A percentile compares a stretch with the other conserved stretches of the same genome.
phyloP scores from a whole-genome alignment of 2,113 vertebrate species.

The Paraplagusia blochii region DNA sequence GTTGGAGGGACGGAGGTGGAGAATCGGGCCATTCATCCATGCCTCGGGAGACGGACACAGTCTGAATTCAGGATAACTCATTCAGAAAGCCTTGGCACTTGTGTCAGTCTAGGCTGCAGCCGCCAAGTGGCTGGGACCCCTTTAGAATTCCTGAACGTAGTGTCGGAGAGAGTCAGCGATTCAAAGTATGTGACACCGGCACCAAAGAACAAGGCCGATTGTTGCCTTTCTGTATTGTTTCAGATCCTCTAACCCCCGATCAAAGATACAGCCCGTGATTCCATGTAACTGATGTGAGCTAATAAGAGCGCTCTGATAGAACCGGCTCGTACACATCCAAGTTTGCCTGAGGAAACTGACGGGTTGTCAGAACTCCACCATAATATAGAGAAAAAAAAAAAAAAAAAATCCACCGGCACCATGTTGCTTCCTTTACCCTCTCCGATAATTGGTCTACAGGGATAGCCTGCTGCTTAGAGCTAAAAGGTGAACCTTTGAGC shows the following conservation, averaged over 20 bases:
- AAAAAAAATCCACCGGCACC: constrained; percentile 27
- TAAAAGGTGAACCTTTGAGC: constrained; percentile 62
- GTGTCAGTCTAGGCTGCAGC: constrained; percentile 65
- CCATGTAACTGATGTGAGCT: constrained; percentile 44
- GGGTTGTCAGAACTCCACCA: constrained; percentile 58
- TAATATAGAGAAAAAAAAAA: constrained; percentile 1
- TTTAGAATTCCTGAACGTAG: constrained; percentile 55
- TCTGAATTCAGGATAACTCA: constrained; percentile 72
- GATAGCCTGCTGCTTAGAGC: constrained; percentile 55
- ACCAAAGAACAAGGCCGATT: background rate
- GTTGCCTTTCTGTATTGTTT: constrained; percentile 4
- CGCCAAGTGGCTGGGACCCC: constrained; percentile 59
- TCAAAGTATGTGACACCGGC: constrained; percentile 37
- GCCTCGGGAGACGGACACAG: constrained; percentile 68
- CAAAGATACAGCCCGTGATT: constrained; percentile 37
- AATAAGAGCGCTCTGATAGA: constrained; percentile 31
- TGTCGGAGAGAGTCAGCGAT: constrained; percentile 49
- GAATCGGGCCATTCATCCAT: constrained; percentile 73
- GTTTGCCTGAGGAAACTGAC: constrained; percentile 55
- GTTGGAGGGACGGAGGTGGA: constrained; percentile 56
- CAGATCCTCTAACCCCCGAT: constrained; percentile 35
- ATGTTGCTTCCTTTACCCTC: constrained; percentile 62
- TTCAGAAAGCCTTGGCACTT: constrained; percentile 67
- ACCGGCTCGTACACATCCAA: constrained; percentile 3
- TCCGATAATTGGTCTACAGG: constrained; percentile 72